A percentile compares a stretch with the other conserved stretches of the same genome.
Evolutionary conservation across 2,113 vertebrate genomes (phyloP).

Genomic region (Nycticorax nycticorax): DNA sequence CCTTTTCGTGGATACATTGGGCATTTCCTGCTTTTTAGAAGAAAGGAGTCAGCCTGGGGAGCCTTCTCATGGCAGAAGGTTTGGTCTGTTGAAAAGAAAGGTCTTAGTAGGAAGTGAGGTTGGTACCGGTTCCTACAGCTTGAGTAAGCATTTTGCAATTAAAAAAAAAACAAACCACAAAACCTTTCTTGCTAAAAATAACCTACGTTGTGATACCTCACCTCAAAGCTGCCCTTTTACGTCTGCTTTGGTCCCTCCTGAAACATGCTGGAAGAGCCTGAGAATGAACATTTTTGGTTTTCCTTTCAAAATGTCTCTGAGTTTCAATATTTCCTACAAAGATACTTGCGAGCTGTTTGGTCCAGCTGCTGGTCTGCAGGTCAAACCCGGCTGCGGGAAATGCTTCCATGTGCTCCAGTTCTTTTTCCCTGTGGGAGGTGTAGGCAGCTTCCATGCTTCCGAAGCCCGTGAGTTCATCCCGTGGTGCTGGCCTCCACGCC

Average conservation of each 20-base stretch:
- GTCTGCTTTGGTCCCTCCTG: background rate
- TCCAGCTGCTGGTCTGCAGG: background rate
- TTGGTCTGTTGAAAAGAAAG: background rate
- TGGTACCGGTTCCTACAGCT: background rate
- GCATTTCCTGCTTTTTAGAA: background rate
- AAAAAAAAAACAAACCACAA: background rate
- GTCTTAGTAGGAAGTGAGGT: background rate
- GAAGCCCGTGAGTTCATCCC: fast-evolving
- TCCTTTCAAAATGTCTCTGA: background rate
- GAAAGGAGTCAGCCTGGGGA: background rate
- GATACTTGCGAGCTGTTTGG: background rate
- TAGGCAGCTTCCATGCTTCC: background rate
- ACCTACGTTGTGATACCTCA: background rate
- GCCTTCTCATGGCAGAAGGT: background rate
- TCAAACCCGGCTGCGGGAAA: background rate
- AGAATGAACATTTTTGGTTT: background rate
- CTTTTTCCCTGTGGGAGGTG: background rate
- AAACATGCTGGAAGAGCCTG: background rate
- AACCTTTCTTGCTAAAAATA: background rate
- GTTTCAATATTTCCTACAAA: background rate
- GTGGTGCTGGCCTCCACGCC: background rate
- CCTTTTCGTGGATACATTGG: background rate
- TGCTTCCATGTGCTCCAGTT: background rate
- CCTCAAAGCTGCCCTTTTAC: background rate
- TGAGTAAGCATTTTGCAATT: background rate